Conservation (phyloP, 2,888 invertebrate genomes). For the Campoletis raptor region DNA sequence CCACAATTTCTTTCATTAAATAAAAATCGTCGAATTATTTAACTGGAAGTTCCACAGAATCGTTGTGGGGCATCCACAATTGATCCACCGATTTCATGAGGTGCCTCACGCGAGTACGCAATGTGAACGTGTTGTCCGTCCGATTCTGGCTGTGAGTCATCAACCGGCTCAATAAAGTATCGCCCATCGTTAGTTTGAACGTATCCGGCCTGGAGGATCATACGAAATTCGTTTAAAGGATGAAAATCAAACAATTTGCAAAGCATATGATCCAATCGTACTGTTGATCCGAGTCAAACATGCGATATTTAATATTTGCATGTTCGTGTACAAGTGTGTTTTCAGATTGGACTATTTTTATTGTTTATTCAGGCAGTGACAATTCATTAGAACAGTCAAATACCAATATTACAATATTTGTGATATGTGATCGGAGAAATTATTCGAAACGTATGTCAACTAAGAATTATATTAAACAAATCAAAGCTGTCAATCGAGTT, state of each 20-base stretch:
- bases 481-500: background rate
- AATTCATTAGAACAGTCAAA: background rate
- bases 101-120: slow-evolving; percentile 83
- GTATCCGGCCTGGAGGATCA: slow-evolving; percentile 86
- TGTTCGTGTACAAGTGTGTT: background rate
- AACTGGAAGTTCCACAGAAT: slow-evolving; percentile 78
- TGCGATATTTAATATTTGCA: background rate
- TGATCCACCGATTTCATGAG: slow-evolving; percentile 66
- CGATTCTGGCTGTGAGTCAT: slow-evolving; percentile 85
- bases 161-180: slow-evolving; percentile 88
- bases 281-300: background rate
- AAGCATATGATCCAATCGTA: background rate
- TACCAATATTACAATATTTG: background rate
- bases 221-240: slow-evolving; percentile 5
- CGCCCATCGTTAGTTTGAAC: slow-evolving; percentile 85
- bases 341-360: background rate
- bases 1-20: background rate
- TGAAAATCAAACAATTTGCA: background rate
- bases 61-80: slow-evolving; percentile 59
- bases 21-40: slow-evolving; percentile 60
- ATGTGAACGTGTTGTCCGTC: slow-evolving; percentile 87
- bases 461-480: background rate
- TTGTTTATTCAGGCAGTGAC: background rate
- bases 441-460: background rate
- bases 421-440: background rate